Conservation (phyloP, 2,888 invertebrate genomes). For the Torymus tubicola region DNA sequence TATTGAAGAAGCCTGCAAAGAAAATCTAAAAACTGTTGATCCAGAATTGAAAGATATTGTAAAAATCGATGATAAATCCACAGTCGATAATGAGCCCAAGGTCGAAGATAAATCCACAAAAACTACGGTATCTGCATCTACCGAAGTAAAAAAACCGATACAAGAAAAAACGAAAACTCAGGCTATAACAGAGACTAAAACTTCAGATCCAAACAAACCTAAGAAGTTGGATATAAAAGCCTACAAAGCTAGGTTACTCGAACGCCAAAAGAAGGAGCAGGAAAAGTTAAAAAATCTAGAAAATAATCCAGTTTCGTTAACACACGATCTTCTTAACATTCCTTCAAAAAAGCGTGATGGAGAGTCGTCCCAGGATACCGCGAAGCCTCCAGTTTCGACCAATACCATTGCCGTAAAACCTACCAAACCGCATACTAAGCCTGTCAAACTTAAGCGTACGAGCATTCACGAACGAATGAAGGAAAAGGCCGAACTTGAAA, state of each 20-base stretch:
- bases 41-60: background rate
- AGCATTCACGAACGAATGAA: constrained; percentile 43
- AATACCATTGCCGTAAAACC: background rate
- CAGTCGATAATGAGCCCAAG: no score
- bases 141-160: background rate
- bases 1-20: constrained; percentile 45
- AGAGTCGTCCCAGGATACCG: background rate
- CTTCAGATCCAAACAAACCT: constrained; percentile 45
- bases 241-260: constrained; percentile 69
- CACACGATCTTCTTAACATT: constrained; percentile 64
- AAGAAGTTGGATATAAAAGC: constrained; percentile 70
- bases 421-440: constrained; percentile 9
- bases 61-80: background rate
- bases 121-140: background rate
- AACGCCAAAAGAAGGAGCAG: constrained; percentile 60
- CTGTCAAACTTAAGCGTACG: constrained; percentile 47
- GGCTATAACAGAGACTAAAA: background rate
- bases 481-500: constrained; percentile 2
- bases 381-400: background rate
- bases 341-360: constrained; percentile 54
- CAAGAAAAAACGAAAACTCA: background rate
- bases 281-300: constrained; percentile 57
- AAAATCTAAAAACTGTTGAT: constrained; percentile 23
- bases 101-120: background rate
- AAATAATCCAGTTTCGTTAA: constrained; percentile 61